A percentile compares a stretch with the other conserved stretches of the same genome.
phyloP scores from a whole-genome alignment of 2,888 invertebrate genomes.

The Platycheirus rosarum region DNA sequence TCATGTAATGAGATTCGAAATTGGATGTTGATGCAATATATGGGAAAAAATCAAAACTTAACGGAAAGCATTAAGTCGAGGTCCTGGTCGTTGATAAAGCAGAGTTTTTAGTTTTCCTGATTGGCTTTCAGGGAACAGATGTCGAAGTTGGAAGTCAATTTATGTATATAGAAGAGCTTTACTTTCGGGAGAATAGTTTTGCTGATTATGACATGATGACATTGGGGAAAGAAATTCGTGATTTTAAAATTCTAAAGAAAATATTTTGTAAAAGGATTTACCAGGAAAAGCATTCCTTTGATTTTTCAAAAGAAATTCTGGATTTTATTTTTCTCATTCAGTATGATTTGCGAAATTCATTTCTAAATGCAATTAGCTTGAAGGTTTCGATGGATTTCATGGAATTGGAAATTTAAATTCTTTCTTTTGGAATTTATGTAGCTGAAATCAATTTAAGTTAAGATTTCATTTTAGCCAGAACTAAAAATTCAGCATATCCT shows the following conservation, averaged over 20 bases:
- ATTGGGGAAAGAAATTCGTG: neutral
- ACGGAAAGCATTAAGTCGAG: slow-evolving; percentile 11
- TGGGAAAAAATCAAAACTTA: slow-evolving; percentile 6
- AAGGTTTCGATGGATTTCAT: too few relatives aligned
- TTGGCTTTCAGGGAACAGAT: slow-evolving; percentile 33
- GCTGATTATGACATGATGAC: neutral
- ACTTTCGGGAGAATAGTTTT: neutral
- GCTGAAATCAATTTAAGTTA: neutral
- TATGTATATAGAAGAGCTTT: neutral
- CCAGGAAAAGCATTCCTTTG: too few relatives aligned
- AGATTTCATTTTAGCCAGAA: neutral
- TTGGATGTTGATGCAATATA: slow-evolving; percentile 44
- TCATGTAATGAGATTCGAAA: slow-evolving; percentile 55
- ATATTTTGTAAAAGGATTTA: too few relatives aligned
- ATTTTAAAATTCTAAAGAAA: too few relatives aligned
- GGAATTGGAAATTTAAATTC: too few relatives aligned
- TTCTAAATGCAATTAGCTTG: too few relatives aligned
- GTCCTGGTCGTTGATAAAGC: slow-evolving; percentile 4
- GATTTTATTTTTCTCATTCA: too few relatives aligned
- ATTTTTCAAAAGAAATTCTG: too few relatives aligned
- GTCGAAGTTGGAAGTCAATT: neutral
- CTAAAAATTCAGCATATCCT: neutral
- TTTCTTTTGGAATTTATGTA: too few relatives aligned
- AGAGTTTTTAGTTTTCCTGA: slow-evolving; percentile 30
- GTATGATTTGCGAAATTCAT: too few relatives aligned